Percentiles rank a stretch among this genome's conserved stretches.
phyloP scores from a whole-genome alignment of 2,113 vertebrate genomes.

The Trachemys scripta region DNA sequence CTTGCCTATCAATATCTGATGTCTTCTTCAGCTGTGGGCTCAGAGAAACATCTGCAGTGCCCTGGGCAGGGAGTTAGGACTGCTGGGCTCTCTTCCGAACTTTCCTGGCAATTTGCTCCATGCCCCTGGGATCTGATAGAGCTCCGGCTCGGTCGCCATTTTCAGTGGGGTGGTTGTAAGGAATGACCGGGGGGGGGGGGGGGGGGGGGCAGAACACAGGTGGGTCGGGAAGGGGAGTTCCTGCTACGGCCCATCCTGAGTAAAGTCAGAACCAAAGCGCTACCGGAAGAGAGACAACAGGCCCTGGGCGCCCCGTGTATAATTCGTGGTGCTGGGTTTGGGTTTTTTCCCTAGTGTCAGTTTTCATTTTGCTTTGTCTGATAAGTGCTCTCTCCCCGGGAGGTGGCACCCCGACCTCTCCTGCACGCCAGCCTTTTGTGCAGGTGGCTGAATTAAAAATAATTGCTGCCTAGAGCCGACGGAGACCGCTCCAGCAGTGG shows the following conservation, averaged over 20 bases:
- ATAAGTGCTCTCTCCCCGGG: not conserved
- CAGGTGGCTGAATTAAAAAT: not conserved
- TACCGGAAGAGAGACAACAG: not conserved
- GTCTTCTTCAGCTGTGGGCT: not conserved
- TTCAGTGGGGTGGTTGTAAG: not conserved
- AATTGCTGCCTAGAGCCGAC: not conserved
- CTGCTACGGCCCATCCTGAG: not conserved
- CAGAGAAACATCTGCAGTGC: fast-evolving
- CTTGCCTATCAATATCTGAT: not conserved
- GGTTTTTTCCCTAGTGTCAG: not conserved
- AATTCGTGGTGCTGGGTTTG: not conserved
- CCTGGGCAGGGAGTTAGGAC: not conserved
- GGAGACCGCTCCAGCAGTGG: not conserved
- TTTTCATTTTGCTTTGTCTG: conserved; percentile 27
- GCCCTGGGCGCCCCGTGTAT: not conserved
- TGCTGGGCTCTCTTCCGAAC: not conserved
- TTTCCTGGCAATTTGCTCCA: not conserved
- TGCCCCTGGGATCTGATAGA: not conserved
- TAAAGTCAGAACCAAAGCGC: fast-evolving
- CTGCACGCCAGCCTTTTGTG: fast-evolving
- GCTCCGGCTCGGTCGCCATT: not conserved
- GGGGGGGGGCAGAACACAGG: not conserved
- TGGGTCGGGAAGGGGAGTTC: not conserved
- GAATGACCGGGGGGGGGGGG: not conserved
- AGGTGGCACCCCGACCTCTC: not conserved